A percentile compares a stretch with the other conserved stretches of the same genome.
Evolutionary conservation across 2,113 vertebrate genomes (phyloP).

Genomic region (Psettodes erumei): DNA sequence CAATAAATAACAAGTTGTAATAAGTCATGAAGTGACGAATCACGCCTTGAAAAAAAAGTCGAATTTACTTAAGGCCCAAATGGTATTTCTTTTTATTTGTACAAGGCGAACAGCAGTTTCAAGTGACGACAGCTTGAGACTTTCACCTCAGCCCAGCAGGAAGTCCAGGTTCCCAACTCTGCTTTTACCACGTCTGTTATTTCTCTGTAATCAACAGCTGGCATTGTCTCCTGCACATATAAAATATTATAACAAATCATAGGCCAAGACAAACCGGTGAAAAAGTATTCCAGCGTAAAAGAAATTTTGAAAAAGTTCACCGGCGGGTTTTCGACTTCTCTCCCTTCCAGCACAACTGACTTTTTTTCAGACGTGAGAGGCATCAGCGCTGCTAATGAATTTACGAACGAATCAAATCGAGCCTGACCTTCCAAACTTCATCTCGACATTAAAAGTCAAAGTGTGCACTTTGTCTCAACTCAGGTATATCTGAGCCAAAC

Average conservation of each 20-base stretch:
- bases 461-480: slow-evolving; percentile 10
- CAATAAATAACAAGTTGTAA: neutral
- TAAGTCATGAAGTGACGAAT: neutral
- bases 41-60: neutral
- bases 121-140: slow-evolving; percentile 32
- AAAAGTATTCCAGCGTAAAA: slow-evolving; percentile 18
- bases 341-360: slow-evolving; percentile 37
- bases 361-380: slow-evolving; percentile 1
- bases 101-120: neutral
- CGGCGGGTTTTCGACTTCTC: slow-evolving; percentile 1
- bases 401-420: no score
- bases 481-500: neutral
- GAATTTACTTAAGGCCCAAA: neutral
- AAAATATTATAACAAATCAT: slow-evolving; percentile 17
- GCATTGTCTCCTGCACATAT: slow-evolving; percentile 36
- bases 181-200: slow-evolving; percentile 48
- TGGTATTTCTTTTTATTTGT: neutral
- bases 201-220: slow-evolving; percentile 59
- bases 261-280: slow-evolving; percentile 52
- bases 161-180: slow-evolving; percentile 30
- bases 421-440: slow-evolving; percentile 3
- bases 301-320: slow-evolving; percentile 21
- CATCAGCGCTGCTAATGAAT: no score
- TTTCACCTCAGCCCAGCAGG: slow-evolving; percentile 44
- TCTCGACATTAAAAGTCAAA: slow-evolving; percentile 8